phyloP scores from a whole-genome alignment of 2,113 vertebrate genomes.

The Otocyon megalotis region DNA sequence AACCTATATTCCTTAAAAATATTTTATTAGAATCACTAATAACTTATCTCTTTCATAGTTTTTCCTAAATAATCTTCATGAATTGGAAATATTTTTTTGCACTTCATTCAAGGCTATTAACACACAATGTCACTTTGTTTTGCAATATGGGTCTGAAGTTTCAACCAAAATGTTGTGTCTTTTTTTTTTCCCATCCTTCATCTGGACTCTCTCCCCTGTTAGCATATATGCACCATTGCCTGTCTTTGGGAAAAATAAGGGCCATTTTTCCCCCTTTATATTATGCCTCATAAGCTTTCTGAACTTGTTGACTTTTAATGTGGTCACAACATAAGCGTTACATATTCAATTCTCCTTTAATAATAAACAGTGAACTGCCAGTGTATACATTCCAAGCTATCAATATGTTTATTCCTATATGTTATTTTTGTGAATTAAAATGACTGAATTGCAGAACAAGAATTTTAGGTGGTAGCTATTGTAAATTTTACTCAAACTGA shows the following conservation, averaged over 20 bases:
- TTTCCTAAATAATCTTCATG: neutral
- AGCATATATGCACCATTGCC: rapidly evolving
- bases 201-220: neutral
- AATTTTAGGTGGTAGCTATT: neutral
- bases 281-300: neutral
- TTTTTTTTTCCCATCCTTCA: neutral
- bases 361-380: neutral
- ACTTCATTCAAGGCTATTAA: neutral
- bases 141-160: neutral
- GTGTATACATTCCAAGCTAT: neutral
- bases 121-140: neutral
- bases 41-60: neutral
- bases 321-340: neutral
- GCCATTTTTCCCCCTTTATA: neutral
- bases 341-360: neutral
- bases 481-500: neutral
- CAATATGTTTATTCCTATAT: neutral
- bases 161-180: neutral
- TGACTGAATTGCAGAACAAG: neutral
- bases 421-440: neutral
- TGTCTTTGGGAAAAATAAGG: neutral
- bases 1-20: neutral
- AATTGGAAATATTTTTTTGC: neutral
- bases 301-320: neutral
- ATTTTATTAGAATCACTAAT: neutral